phyloP scores from a whole-genome alignment of 2,888 invertebrate species.

The Diarsia brunnea region DNA sequence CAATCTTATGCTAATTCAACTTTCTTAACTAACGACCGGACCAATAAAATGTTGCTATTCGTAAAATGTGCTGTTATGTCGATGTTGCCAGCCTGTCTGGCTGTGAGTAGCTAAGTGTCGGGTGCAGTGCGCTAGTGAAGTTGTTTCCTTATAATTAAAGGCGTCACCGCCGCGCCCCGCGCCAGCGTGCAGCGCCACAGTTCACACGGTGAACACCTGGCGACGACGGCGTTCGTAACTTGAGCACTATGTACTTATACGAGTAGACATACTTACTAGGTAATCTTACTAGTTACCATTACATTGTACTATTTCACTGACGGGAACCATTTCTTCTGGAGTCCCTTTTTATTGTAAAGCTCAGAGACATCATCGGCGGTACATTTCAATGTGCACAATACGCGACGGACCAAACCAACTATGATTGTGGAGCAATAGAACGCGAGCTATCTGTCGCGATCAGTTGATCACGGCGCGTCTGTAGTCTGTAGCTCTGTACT shows the following conservation, averaged over 20 bases:
- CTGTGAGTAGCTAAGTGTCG: background rate
- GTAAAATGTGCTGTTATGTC: constrained; percentile 2
- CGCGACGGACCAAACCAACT: background rate
- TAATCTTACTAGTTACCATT: background rate
- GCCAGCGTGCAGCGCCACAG: background rate
- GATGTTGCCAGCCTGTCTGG: constrained; percentile 15
- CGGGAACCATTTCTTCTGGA: background rate
- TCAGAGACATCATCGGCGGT: too few species aligned
- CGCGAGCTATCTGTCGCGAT: constrained; percentile 11
- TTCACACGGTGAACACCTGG: background rate
- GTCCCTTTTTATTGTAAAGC: constrained; percentile 1
- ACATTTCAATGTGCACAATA: background rate
- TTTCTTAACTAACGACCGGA: constrained; percentile 23
- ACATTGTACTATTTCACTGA: background rate
- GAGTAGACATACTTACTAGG: too few species aligned
- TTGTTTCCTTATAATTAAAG: background rate
- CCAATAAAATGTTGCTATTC: constrained; percentile 3
- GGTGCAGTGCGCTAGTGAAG: background rate
- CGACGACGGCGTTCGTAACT: background rate
- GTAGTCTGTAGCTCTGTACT: constrained; percentile 5
- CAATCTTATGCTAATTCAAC: constrained; percentile 20
- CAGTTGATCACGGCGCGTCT: background rate
- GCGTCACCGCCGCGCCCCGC: too few species aligned
- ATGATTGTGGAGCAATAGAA: constrained; percentile 13
- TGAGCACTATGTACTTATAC: background rate